Percentiles rank a stretch among this genome's conserved stretches.
Conservation (phyloP, 2,888 invertebrate genomes). For the Leucozona laternaria region DNA sequence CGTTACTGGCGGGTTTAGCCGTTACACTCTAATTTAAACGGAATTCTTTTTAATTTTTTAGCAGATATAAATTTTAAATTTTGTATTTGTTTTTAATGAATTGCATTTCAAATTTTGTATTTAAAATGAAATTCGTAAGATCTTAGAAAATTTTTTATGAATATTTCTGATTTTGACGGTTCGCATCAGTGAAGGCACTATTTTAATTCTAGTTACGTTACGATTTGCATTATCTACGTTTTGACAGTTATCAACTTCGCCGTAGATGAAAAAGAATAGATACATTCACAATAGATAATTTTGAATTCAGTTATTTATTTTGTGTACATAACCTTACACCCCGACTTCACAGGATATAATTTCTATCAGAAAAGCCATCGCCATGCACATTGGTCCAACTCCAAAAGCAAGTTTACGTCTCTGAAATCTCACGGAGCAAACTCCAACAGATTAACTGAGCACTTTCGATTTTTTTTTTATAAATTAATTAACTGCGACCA, state of each 20-base stretch:
- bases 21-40: background rate
- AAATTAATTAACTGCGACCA: no score
- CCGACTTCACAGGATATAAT: no score
- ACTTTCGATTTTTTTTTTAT: no score
- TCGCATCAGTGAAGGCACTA: background rate
- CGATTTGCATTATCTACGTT: background rate
- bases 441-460: no score
- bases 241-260: background rate
- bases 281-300: background rate
- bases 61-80: background rate
- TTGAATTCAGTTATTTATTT: no score
- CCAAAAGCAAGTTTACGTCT: no score
- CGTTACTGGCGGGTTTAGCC: background rate
- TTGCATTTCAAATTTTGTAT: background rate
- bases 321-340: no score
- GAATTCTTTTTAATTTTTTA: background rate
- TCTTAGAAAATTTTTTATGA: background rate
- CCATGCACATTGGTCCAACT: no score
- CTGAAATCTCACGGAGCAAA: no score
- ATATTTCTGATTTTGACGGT: background rate
- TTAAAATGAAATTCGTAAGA: background rate
- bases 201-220: background rate
- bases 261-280: background rate
- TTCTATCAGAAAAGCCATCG: no score
- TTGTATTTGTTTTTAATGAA: background rate